Base-by-base conservation (phyloP, 2,797 vertebrate species). In the Pseudotriccus pelzelni region DNA sequence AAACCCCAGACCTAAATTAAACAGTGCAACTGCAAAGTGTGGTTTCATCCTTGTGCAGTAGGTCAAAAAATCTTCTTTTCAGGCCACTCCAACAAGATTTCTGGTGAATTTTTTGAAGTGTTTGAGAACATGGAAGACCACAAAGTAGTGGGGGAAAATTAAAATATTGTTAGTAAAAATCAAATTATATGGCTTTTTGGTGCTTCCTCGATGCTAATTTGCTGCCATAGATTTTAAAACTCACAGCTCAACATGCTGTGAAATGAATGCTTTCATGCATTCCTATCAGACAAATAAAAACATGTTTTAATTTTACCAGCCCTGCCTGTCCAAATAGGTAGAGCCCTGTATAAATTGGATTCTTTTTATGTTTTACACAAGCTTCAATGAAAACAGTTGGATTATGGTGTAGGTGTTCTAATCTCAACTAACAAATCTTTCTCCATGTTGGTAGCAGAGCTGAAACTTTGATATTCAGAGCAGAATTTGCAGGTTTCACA, bases 371-470 rank as follows among this genome's bases (percentile, higher is more conserved):
- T 67, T 95, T 87, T 67, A 34, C 23, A 12, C 22, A 63, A 43
- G 12, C n/a, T 69, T 13, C 22, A 13, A 13, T 47, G 59, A 68
- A 84, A 64, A 56, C 21, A 52, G 25, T 20, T 58, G 52, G 30
- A 14, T 82, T 76, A 14, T 43, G 28, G 23, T 41, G 9, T 74
- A 20, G 3, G 7, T 32, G 13, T 18, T 79, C 7, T 43, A 60
- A 27, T 58, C 8, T 82, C 13, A 69, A 19, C 9, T 81, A 53
- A 15, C 44, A 87, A 44, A 55, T 4, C 11, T 90, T 85, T 41
- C 8, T 49, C 18, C 49, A 0, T 28, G 32, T 11, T 16, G 2
- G 5, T 2, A 5, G 5, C 17, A 43, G n/a, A 69, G 14, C 24
- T 81, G 49, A 37, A 77, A 44, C 37, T 60, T 77, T 30, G 5